These are phyloP conservation scores for Andrena minutula DNA, from an alignment of 2,888 invertebrate genomes.

Conservation along the genomic window DNA sequence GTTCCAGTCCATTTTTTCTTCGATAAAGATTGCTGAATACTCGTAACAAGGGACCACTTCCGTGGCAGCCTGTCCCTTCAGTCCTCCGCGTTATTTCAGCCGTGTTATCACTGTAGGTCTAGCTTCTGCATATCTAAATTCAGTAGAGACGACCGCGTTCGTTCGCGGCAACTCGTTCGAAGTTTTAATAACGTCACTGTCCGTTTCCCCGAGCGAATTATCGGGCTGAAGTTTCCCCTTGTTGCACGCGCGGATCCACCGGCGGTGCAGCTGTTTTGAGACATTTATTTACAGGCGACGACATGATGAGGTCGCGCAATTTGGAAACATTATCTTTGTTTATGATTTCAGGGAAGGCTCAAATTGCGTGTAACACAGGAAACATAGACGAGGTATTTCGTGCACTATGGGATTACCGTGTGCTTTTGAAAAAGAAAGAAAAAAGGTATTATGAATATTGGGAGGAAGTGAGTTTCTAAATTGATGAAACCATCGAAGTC, in stretches of 20 bases:
- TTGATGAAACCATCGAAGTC: background rate
- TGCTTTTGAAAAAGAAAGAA: slow-evolving; percentile 67
- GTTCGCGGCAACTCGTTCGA: slow-evolving; percentile 41
- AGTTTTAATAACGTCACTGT: slow-evolving; percentile 53
- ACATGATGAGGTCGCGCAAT: slow-evolving; percentile 34
- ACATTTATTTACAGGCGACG: slow-evolving; percentile 41
- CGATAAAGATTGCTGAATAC: slow-evolving; percentile 19
- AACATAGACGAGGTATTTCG: slow-evolving; percentile 70
- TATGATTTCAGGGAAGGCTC: background rate
- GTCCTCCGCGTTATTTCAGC: background rate
- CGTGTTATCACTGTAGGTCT: background rate
- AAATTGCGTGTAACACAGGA: slow-evolving; percentile 41
- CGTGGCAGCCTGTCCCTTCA: background rate
- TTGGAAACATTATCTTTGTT: background rate
- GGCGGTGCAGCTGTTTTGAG: slow-evolving; percentile 9
- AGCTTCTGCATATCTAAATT: slow-evolving; percentile 2
- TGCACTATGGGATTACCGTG: slow-evolving; percentile 54
- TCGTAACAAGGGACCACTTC: slow-evolving; percentile 13
- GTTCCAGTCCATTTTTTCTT: background rate
- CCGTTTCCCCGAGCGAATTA: slow-evolving; percentile 48
- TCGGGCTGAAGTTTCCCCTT: slow-evolving; percentile 33
- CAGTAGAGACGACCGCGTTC: slow-evolving; percentile 2
- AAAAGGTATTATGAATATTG: slow-evolving; percentile 12
- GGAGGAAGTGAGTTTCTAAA: background rate
- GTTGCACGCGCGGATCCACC: slow-evolving; percentile 9